Percentiles rank a stretch among this genome's conserved stretches.
These are phyloP conservation scores for Epicauta chinensis DNA, from an alignment of 1,140 invertebrate species.

Conservation along the genomic window DNA sequence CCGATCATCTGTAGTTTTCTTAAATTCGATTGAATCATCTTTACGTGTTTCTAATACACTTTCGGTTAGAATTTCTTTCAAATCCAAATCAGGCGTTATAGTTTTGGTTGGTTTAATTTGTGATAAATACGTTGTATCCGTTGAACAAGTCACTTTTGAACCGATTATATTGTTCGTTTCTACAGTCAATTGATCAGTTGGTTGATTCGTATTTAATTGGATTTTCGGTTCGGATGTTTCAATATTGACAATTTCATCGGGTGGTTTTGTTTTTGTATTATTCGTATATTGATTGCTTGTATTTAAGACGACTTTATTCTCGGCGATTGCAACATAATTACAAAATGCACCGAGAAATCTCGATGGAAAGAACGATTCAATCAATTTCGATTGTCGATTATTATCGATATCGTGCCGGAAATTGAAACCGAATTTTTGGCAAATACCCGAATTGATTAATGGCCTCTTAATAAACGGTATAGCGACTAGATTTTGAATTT, in stretches of 20 bases:
- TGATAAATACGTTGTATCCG: constrained; percentile 7
- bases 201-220: background rate
- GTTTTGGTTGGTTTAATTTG: constrained; percentile 43
- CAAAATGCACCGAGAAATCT: constrained; percentile 71
- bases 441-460: constrained; percentile 50
- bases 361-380: constrained; percentile 50
- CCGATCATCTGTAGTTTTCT: background rate
- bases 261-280: constrained; percentile 19
- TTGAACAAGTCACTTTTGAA: constrained; percentile 8
- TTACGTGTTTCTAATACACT: background rate
- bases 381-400: constrained; percentile 5
- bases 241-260: constrained; percentile 3
- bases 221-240: constrained; percentile 6
- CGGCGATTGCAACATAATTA: constrained; percentile 59
- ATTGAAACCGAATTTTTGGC: constrained; percentile 54
- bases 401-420: constrained; percentile 36
- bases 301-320: constrained; percentile 62
- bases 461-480: constrained; percentile 50
- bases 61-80: background rate
- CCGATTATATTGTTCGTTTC: background rate
- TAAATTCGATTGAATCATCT: background rate
- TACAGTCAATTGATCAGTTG: background rate
- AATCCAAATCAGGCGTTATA: constrained; percentile 19
- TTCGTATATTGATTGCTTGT: constrained; percentile 42
- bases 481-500: constrained; percentile 50